Base-by-base conservation (phyloP, 2,113 vertebrate species). In the pig (Sus scrofa) region DNA sequence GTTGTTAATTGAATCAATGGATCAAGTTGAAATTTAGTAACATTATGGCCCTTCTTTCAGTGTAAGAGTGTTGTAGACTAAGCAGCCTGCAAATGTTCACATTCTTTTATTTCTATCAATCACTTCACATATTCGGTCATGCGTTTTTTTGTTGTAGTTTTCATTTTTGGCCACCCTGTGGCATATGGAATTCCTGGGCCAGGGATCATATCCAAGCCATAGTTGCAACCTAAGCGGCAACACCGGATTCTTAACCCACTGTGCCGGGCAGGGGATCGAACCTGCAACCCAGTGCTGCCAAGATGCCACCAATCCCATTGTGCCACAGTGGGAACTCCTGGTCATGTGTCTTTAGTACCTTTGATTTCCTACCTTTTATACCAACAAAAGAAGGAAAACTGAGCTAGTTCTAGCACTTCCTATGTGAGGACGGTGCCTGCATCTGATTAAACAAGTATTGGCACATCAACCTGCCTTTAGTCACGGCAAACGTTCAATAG, bases 361-460 rank as follows among this genome's bases (percentile, higher is more conserved):
- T 73, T 12, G 75, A 73, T 71, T 93, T 30, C 71, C 90, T 78
- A 75, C 30, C 14, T 44, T 52, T 20, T 52, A 34, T 50, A 86
- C 85, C 32, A 95, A 83, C 1, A 83, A 37, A 89, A 81, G 50
- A 54, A 93, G 30, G 52, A 6, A 19, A 89, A 78, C 37, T 19
- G 89, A 83, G 26, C 34, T 12, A 60, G 71, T 20, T 34, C 90
- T 56, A 3, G 44, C 24, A 1, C 6, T 16, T 78, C 52, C 93
- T 91, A n/a, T 97, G 70, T 50, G 94, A 84, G 86, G 50, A 71
- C 86, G n/a, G 18, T 0, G 79, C 58, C 67, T 75, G 71, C 22
- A 19, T 97, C 89, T 91, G 24, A 68, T 32, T 91, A 75, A 11
- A 27, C 79, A 75, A 78, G 73, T 37, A 3, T 16, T 70, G 58